Evolutionary conservation across 2,888 invertebrate genomes (phyloP), one percentile per base, ranked within the genome.

Genomic region (Volucella zonaria): DNA sequence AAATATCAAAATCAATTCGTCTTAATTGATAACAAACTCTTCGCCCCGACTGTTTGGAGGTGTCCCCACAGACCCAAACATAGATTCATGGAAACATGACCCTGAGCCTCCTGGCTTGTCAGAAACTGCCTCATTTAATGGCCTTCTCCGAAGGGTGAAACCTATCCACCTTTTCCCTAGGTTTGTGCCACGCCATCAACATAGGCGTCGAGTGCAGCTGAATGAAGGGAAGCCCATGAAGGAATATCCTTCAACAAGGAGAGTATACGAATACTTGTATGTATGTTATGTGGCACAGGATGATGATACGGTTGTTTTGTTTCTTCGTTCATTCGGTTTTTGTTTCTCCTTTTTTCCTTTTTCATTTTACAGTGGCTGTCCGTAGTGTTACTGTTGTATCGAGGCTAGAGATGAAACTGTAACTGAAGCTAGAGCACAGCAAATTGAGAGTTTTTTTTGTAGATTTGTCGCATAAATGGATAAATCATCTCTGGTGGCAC

Each of bases 121-220:
- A 74, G 54, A 52, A 58, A 66, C 58, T 59, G 70, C 70, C 75
- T 76, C 76, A 54, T 66, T 76, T 70, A 76, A 76, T 81, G 76
- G 78, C 52, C 52, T 66, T 70, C 66, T 56, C 49, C 66, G 23
- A 52, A 23, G 58, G 66, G 45, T 66, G 59, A 75, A 70, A 64
- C 71, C 42, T 42, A 81, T 64, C 40, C 31, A 58, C 64, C 71
- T 67, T 71, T 42, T 15, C 31, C 38, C 12, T 23, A 58, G 47
- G 80, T 23, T 49, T 49, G 4, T 31, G 6, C 11, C 15, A 31
- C 54, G 62, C 52, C 71, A 61, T 43, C 61, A 61, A 38, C 15
- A 23, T n/a, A 31, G 31, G 23, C 45, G 59, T 45, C 58, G 31
- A 64, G 56, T 8, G 14, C 9, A 59, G 12, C 18, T 42, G n/a